phyloP scores from a whole-genome alignment of 2,113 vertebrate species.

The Siphamia tubifer region DNA sequence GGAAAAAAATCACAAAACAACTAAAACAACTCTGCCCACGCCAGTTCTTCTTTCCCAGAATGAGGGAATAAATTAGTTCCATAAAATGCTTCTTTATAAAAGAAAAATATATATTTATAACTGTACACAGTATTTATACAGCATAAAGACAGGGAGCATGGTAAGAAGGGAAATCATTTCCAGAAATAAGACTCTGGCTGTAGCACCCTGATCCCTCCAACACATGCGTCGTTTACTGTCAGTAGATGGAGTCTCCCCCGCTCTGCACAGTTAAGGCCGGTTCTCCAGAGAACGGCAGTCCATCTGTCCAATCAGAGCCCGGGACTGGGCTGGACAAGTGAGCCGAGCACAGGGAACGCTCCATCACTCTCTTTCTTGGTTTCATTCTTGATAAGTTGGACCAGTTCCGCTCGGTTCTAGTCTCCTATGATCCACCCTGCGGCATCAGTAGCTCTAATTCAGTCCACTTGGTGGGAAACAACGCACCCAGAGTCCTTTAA shows the following conservation, averaged over 20 bases:
- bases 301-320: not conserved
- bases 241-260: slow-evolving; percentile 36
- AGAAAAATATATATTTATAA: slow-evolving; percentile 80
- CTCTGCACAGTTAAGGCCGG: not conserved
- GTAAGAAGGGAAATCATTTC: slow-evolving; percentile 70
- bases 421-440: slow-evolving; percentile 16
- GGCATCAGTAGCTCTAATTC: slow-evolving; percentile 38
- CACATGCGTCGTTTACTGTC: slow-evolving; percentile 11
- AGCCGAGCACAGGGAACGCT: slow-evolving; percentile 26
- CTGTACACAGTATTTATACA: slow-evolving; percentile 76
- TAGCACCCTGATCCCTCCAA: slow-evolving; percentile 67
- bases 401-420: slow-evolving; percentile 13
- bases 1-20: slow-evolving; percentile 38
- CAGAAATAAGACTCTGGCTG: slow-evolving; percentile 67
- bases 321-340: slow-evolving; percentile 8
- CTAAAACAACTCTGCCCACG: slow-evolving; percentile 41
- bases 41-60: slow-evolving; percentile 63
- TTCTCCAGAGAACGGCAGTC: not conserved
- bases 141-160: slow-evolving; percentile 53
- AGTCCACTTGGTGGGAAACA: slow-evolving; percentile 33
- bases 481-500: not conserved
- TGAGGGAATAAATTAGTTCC: slow-evolving; percentile 74
- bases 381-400: not conserved
- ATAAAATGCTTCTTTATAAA: slow-evolving; percentile 85
- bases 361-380: slow-evolving; percentile 10